These are phyloP conservation scores for Scaeva pyrastri DNA, from an alignment of 2,888 invertebrate species.

Conservation along the genomic window DNA sequence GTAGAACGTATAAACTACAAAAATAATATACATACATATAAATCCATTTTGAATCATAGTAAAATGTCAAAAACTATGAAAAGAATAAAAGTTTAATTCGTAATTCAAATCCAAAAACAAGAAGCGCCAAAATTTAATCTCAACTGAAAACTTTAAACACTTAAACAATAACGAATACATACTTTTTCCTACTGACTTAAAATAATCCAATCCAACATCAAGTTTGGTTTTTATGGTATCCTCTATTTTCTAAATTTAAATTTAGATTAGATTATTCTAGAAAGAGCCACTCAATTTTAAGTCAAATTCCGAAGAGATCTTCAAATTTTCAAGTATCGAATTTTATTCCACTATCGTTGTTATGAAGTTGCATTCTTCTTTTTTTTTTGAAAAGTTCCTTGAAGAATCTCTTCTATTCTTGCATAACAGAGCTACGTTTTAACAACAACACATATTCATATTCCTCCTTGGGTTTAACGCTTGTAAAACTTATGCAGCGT, in stretches of 20 bases:
- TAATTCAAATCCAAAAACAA: no score
- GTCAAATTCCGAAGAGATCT: background rate
- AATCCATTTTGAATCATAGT: no score
- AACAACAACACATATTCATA: conserved; percentile 12
- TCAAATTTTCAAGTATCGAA: conserved; percentile 8
- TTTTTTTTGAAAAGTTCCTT: background rate
- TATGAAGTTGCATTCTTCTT: background rate
- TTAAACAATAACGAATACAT: background rate
- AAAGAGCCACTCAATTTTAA: background rate
- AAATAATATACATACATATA: no score
- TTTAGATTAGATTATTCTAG: background rate
- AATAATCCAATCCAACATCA: background rate
- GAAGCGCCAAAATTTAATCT: no score
- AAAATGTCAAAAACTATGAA: no score
- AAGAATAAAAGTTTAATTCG: no score
- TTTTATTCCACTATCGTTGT: background rate
- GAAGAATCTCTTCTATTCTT: conserved; percentile 22
- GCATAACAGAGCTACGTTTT: conserved; percentile 44
- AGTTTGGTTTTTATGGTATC: background rate
- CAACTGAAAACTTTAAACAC: no score
- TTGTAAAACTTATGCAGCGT: conserved; percentile 17
- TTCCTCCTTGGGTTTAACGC: conserved; percentile 1
- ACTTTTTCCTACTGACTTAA: background rate
- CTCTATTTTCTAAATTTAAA: background rate
- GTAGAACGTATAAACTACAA: no score